phyloP scores from a whole-genome alignment of 2,888 invertebrate species.

The Folsomia candida region DNA sequence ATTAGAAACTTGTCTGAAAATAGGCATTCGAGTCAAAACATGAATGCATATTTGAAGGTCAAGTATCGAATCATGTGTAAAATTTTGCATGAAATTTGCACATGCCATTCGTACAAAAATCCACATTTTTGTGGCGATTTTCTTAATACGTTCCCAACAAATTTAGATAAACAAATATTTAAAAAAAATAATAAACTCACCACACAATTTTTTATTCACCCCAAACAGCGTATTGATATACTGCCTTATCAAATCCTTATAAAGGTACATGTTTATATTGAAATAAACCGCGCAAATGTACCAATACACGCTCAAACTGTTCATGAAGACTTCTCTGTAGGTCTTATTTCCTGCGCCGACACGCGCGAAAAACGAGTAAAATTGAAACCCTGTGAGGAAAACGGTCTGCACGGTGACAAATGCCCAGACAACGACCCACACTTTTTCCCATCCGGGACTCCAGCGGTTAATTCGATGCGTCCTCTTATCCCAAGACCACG shows the following conservation, averaged over 20 bases:
- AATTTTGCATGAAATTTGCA: not conserved
- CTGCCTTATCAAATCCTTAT: slow-evolving; percentile 11
- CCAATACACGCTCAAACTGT: slow-evolving; percentile 27
- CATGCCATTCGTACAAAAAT: not conserved
- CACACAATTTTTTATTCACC: slow-evolving; percentile 28
- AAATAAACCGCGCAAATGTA: slow-evolving; percentile 4
- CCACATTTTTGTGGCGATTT: too few relatives aligned
- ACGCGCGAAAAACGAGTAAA: slow-evolving; percentile 22
- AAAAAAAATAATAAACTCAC: too few relatives aligned
- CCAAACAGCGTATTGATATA: slow-evolving; percentile 25
- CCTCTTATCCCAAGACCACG: slow-evolving; percentile 32
- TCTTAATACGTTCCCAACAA: too few relatives aligned
- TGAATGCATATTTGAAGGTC: too few relatives aligned
- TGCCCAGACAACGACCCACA: slow-evolving; percentile 19
- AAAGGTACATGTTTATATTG: not conserved
- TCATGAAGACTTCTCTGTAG: slow-evolving; percentile 25
- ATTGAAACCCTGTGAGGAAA: slow-evolving; percentile 22
- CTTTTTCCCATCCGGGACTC: not conserved
- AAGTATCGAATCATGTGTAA: not conserved
- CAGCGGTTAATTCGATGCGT: slow-evolving; percentile 20
- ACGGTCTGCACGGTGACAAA: slow-evolving; percentile 20
- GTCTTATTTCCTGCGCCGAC: slow-evolving; percentile 12
- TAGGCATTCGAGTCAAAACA: not conserved
- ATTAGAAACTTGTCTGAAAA: slow-evolving; percentile 18
- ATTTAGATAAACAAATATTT: too few relatives aligned